phyloP scores from a whole-genome alignment of 2,888 invertebrate species.

The Malthinus flaveolus region DNA sequence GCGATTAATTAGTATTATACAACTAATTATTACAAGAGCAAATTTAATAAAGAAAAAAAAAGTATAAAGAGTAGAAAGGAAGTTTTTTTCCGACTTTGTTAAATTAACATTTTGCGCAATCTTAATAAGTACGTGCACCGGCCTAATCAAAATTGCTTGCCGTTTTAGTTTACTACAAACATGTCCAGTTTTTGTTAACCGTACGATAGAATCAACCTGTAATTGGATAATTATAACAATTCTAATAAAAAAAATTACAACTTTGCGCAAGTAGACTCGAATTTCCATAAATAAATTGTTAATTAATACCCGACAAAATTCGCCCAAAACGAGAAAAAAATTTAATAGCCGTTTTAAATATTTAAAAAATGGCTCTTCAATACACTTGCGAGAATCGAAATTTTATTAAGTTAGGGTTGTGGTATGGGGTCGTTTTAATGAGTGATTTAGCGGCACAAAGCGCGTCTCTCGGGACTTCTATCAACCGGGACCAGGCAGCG shows the following conservation, averaged over 20 bases:
- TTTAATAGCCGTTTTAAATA: background rate
- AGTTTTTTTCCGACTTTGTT: background rate
- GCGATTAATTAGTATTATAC: conserved; percentile 6
- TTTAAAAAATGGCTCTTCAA: background rate
- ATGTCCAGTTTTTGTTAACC: conserved; percentile 20
- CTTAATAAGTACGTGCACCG: conserved; percentile 26
- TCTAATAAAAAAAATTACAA: conserved; percentile 3
- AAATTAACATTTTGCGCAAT: conserved; percentile 12
- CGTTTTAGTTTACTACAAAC: conserved; percentile 6
- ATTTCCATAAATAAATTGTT: no score
- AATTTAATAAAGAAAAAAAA: background rate
- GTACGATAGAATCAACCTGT: conserved; percentile 23
- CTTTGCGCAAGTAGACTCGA: no score
- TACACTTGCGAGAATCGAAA: conserved; percentile 10
- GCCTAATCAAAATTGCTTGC: conserved; percentile 24
- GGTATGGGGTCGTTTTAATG: conserved; percentile 46
- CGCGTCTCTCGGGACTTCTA: conserved; percentile 50
- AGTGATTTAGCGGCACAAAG: conserved; percentile 54
- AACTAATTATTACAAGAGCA: background rate
- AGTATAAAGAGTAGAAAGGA: conserved; percentile 3
- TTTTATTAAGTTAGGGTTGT: conserved; percentile 16
- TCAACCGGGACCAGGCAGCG: conserved; percentile 51
- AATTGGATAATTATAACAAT: conserved; percentile 18
- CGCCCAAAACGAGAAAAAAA: background rate
- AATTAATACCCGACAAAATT: no score